These are phyloP conservation scores for Calyptommatus sinebrachiatus DNA, from an alignment of 2,113 vertebrate species.

Conservation along the genomic window DNA sequence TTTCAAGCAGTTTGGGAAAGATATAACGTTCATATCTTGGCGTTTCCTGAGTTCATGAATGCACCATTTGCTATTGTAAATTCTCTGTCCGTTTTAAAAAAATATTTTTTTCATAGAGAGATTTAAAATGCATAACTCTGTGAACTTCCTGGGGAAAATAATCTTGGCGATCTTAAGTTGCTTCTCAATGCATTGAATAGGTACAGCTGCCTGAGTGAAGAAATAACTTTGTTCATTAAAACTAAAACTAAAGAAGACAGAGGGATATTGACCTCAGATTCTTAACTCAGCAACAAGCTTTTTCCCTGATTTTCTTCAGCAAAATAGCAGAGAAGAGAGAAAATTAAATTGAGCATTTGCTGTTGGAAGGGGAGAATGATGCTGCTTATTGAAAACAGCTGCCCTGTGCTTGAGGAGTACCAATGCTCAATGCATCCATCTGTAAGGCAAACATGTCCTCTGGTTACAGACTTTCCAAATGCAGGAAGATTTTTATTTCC, in stretches of 20 bases:
- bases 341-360: not conserved
- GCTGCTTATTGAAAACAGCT: slow-evolving; percentile 51
- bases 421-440: slow-evolving; percentile 6
- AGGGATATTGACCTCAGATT: slow-evolving; percentile 15
- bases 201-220: slow-evolving; percentile 30
- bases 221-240: slow-evolving; percentile 29
- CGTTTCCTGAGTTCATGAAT: not conserved
- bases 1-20: not conserved
- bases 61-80: slow-evolving; percentile 13
- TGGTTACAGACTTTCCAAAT: not conserved
- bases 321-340: not conserved
- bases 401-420: slow-evolving; percentile 18
- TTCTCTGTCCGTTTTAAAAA: slow-evolving; percentile 13
- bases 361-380: slow-evolving; percentile 29
- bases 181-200: slow-evolving; percentile 50
- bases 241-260: slow-evolving; percentile 54
- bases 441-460: not conserved
- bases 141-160: slow-evolving; percentile 23
- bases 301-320: slow-evolving; percentile 46
- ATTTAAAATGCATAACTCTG: slow-evolving; percentile 41
- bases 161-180: slow-evolving; percentile 28
- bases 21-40: slow-evolving; percentile 37
- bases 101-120: not conserved
- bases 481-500: rapidly evolving
- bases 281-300: slow-evolving; percentile 39